Percentiles rank a stretch among this genome's conserved stretches.
phyloP scores from a whole-genome alignment of 23 tunicate species.

The Trididemnum miniatum region DNA sequence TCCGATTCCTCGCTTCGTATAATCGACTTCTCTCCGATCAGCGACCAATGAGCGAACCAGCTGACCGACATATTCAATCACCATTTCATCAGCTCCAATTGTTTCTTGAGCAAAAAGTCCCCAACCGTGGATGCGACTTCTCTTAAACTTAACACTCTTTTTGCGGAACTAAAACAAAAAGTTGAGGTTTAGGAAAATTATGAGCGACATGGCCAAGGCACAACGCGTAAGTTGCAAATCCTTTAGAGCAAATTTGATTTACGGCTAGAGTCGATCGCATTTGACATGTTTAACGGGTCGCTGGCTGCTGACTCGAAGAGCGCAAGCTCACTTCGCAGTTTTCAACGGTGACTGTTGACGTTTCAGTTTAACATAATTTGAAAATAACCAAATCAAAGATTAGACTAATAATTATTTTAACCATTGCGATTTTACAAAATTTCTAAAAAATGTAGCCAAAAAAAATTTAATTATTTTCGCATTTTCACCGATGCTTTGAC shows the following conservation, averaged over 20 bases:
- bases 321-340: too few species aligned
- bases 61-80: slow-evolving; percentile 96
- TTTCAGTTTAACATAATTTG: too few species aligned
- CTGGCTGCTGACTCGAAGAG: too few species aligned
- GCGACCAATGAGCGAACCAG: slow-evolving; percentile 83
- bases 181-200: not conserved
- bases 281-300: not conserved
- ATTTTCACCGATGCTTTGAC: too few species aligned
- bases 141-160: slow-evolving; percentile 86
- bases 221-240: not conserved
- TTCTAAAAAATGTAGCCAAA: too few species aligned
- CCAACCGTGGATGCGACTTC: slow-evolving; percentile 96
- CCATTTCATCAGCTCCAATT: slow-evolving; percentile 97
- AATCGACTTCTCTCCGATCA: slow-evolving; percentile 79
- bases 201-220: not conserved
- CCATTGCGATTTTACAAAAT: too few species aligned
- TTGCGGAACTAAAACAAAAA: slow-evolving; percentile 70
- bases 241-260: not conserved
- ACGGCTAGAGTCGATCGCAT: too few species aligned
- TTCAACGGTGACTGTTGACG: too few species aligned
- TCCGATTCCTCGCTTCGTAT: slow-evolving; percentile 93
- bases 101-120: slow-evolving; percentile 93
- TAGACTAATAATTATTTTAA: not conserved
- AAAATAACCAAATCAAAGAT: not conserved
- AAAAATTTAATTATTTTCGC: too few species aligned